Base-by-base conservation (phyloP, 2,888 invertebrate species). In the Andrena haemorrhoa region DNA sequence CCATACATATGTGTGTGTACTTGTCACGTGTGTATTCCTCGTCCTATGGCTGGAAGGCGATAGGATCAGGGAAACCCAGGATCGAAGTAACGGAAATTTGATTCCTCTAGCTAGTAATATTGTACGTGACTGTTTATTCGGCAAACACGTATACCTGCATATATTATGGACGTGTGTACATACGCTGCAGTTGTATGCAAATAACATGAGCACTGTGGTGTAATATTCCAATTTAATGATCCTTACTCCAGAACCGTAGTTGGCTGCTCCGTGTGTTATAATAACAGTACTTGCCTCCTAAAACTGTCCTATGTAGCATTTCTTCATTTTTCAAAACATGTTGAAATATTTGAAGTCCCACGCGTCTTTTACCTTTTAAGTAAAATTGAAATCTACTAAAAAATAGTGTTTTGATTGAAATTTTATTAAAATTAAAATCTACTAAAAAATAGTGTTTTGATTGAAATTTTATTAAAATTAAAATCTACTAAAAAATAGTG, bases 61-160 rank as follows among this genome's bases (percentile, higher is more conserved):
- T 85, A 79, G 78, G 80, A 82, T 82, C 79, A 69, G 56, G 74
- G 77, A 82, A 82, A 81, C 74, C 76, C 75, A 75, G 73, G 80
- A 85, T 83, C 87, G 87, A 87, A 87, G 81, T 87, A 87, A 87
- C 87, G 87, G 87, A 87, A 87, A 87, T 87, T 87, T 87, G 83
- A 87, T 87, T 87, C 78, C 87, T 71, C 87, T 75, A 53, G 47
- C 85, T 77, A 69, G 82, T 82, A 85, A 82, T 82, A 85, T 87
- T 74, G 65, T 74, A 69, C 70, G 63, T 63, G 81, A 64, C 82
- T 87, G 85, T 83, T 85, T 87, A 85, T 79, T 79, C 79, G 73
- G 49, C 74, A 68, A 74, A 81, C 51, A 70, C 76, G 61, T 61
- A 56, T 71, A 51, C 29, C 60, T 47, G 33, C n/a, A 2, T 49